Base-by-base conservation (phyloP, 2,797 vertebrate species). In the Hemitrygon akajei region DNA sequence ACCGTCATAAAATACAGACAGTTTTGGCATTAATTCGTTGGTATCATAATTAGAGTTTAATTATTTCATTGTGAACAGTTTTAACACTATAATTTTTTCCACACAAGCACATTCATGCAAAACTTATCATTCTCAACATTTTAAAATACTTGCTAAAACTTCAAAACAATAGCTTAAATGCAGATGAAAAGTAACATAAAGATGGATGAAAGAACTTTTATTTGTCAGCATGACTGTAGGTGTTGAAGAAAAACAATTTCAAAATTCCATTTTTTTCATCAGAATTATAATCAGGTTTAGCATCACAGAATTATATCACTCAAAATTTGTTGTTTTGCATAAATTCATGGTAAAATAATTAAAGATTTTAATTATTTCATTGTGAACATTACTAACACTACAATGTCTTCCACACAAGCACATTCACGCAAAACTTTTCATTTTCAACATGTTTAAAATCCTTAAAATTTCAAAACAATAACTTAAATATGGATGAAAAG, bases 41-140 rank as follows among this genome's bases (percentile, higher is more conserved):
- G 84, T 87, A 89, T 89, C 66, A 66, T 69, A 87, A 87, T 89
- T 89, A 37, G 12, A 69, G 60, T 16, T 89, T 69, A 66, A 89
- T 69, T 89, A 34, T 89, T 89, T 89, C 60, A 89, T 60, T 63
- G 6, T 18, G 9, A 37, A 89, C 34, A 37, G 1, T 66, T 89
- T 60, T 22, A 87, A 87, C 58, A 63, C 11, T 58, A 87, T 58
- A 63, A 47, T 87, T 87, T 87, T 86, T 87, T 34, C 18, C 58
- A 63, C n/a, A 69, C 60, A 69, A 66, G 63, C 84, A 87, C 84
- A 16, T 63, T 16, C 58, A 87, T 11, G 30, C 60, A 89, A 63
- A 89, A 89, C 16, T 89, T 87, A 66, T 89, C n/a, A 69, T 22
- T 18, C 84, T 63, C 16, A 18, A 7, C 60, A 16, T 34, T 1